Conservation (phyloP, 2,113 vertebrate species). For the Cyanoliseus patagonus region DNA sequence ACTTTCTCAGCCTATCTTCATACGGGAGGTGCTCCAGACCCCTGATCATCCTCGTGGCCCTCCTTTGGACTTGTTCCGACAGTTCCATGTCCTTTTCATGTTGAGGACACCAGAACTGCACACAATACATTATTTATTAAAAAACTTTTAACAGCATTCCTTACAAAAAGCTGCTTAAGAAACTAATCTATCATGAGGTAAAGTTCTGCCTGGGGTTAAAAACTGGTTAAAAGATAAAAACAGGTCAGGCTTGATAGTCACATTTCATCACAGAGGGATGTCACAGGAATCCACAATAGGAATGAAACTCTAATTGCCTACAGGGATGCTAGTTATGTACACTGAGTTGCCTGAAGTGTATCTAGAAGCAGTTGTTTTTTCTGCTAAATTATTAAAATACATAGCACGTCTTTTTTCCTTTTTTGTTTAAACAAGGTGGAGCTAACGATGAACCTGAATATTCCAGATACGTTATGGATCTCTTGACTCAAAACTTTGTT, state of each 20-base stretch:
- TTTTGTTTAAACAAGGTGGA: not conserved
- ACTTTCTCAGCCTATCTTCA: too few species aligned
- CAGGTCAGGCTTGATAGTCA: not conserved
- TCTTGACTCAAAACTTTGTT: not conserved
- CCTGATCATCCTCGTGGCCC: too few species aligned
- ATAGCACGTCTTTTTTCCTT: too few species aligned
- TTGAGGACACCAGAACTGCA: too few species aligned
- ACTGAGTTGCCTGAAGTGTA: not conserved
- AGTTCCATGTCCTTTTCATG: too few species aligned
- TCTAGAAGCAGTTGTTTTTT: not conserved
- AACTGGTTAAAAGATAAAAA: not conserved
- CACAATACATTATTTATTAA: constrained; percentile 19
- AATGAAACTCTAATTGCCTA: not conserved
- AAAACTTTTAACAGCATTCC: constrained; percentile 3
- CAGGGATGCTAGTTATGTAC: not conserved
- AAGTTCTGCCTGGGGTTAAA: constrained; percentile 8
- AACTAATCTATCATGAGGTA: not conserved
- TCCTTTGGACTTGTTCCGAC: too few species aligned
- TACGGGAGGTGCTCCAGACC: fast-evolving
- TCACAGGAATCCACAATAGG: not conserved
- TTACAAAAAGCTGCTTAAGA: not conserved
- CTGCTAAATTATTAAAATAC: not conserved
- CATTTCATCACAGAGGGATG: not conserved
- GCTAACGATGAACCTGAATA: not conserved
- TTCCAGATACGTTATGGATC: not conserved